Evolutionary conservation across 2,113 vertebrate genomes (phyloP), one percentile per base, ranked within the genome.

Genomic region (Ivindomyrus marchei): DNA sequence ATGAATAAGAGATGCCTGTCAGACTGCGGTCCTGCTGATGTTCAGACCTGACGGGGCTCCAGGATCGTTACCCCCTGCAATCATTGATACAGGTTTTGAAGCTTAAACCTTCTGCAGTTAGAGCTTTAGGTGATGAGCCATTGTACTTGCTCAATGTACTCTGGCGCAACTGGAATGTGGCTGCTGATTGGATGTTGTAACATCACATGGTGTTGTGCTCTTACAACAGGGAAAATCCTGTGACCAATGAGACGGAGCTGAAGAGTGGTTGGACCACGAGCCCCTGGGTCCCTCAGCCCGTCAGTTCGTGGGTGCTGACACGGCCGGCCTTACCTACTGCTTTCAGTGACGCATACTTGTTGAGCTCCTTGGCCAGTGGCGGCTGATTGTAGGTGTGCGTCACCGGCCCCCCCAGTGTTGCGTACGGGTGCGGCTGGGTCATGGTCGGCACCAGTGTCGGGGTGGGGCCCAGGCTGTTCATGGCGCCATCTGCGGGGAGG

Each of bases 311-410:
- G 62, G 62, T 31, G 74, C 31, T 6, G 36, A 17, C 17, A 13
- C 36, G 17, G 15, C 17, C 13, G 1, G 74, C 36, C 98, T 98
- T 95, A 98, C 98, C 98, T 0, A 98, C 97, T 53, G 97, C 97
- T 94, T 98, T 99, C 0, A 99, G 94, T 15, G 98, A 98, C 91
- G 97, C 97, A 0, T 98, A 99, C 92, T 97, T 97, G 95, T 97
- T 99, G 66, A 98, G 95, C 8, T 99, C 98, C 92, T 97, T 98
- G 90, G 96, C 95, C 0, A 97, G 95, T 0, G 94, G 96, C 92
- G 97, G 97, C 92, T 97, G 97, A 27, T 98, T 97, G 0, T 98
- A 99, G 0, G 97, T 97, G 93, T 98, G 98, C 93, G 95, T 95
- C 93, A 98, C 96, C 92, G 96, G 97, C 83, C 96, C 97, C 83